Conservation (phyloP, 92 coral and sea anemone species). For the Siderastrea radians region DNA sequence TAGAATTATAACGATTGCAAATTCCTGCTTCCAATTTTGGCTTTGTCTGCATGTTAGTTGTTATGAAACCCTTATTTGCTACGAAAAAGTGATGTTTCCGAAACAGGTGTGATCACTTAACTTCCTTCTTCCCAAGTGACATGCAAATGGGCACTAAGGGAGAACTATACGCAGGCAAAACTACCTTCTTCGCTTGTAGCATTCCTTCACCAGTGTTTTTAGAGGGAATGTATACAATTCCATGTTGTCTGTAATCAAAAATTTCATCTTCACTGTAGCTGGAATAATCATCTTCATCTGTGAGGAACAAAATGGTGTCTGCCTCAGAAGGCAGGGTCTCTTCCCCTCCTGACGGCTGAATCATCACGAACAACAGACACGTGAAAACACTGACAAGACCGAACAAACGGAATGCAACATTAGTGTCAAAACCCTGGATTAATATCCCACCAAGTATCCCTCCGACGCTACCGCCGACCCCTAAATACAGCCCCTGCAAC, state of each 20-base stretch:
- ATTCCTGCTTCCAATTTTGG: too few species aligned
- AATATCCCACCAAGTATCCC: slow-evolving; percentile 85
- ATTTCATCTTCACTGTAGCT: slow-evolving; percentile 90
- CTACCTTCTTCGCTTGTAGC: slow-evolving; percentile 44
- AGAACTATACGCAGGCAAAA: slow-evolving; percentile 75
- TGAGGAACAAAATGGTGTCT: slow-evolving; percentile 76
- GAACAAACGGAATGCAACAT: slow-evolving; percentile 78
- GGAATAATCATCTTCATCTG: slow-evolving; percentile 89
- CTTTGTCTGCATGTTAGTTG: not conserved
- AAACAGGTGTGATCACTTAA: not conserved
- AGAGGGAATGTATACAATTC: slow-evolving; percentile 74
- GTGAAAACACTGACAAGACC: slow-evolving; percentile 73
- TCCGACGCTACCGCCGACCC: slow-evolving; percentile 87
- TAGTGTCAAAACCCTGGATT: slow-evolving; percentile 79
- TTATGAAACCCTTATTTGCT: not conserved
- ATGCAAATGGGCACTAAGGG: slow-evolving; percentile 88
- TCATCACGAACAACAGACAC: slow-evolving; percentile 74
- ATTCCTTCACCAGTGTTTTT: slow-evolving; percentile 45
- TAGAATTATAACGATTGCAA: too few species aligned
- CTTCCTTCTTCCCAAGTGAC: slow-evolving; percentile 65
- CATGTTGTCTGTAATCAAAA: slow-evolving; percentile 54
- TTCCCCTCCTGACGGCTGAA: slow-evolving; percentile 75
- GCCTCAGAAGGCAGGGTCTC: slow-evolving; percentile 86
- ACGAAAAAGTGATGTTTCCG: not conserved
- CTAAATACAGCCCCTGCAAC: slow-evolving; percentile 92